These are phyloP conservation scores for Drosophila truncata DNA, from an alignment of 1,140 invertebrate species.

Conservation along the genomic window DNA sequence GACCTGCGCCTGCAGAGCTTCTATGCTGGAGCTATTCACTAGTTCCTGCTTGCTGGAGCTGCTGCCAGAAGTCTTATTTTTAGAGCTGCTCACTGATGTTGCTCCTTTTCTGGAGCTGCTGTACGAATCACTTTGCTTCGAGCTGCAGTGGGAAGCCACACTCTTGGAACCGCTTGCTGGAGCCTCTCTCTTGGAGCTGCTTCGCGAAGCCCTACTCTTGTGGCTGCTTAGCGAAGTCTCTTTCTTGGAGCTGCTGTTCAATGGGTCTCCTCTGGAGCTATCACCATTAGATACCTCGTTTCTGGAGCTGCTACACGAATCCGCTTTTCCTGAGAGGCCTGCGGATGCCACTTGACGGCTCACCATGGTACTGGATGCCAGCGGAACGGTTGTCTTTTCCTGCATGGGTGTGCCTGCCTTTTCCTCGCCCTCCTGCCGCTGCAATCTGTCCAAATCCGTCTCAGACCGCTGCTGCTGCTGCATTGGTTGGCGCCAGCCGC, in stretches of 20 bases:
- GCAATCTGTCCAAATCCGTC: slow-evolving; percentile 56
- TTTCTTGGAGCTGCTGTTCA: not conserved
- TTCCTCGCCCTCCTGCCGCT: slow-evolving; percentile 4
- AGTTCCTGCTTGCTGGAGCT: not conserved
- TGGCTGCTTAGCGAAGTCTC: not conserved
- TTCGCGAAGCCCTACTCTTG: not conserved
- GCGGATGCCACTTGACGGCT: slow-evolving; percentile 9
- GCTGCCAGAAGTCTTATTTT: not conserved
- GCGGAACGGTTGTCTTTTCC: slow-evolving; percentile 40
- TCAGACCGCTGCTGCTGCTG: slow-evolving; percentile 45
- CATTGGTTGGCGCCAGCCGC: slow-evolving; percentile 39
- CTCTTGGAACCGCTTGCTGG: not conserved
- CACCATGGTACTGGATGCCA: slow-evolving; percentile 77
- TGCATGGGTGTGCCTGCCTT: not conserved
- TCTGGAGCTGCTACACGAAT: not conserved
- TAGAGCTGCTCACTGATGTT: not conserved
- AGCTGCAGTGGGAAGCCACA: not conserved
- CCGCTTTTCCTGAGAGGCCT: not conserved
- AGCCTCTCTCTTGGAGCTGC: not conserved
- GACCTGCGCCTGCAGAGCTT: slow-evolving; percentile 1
- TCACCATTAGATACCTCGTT: not conserved
- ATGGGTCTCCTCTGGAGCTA: not conserved
- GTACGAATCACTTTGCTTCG: not conserved
- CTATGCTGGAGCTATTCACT: not conserved
- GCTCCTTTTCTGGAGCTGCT: not conserved